Evolutionary conservation across 2,797 vertebrate species (phyloP).

Genomic region (Diceros bicornis): DNA sequence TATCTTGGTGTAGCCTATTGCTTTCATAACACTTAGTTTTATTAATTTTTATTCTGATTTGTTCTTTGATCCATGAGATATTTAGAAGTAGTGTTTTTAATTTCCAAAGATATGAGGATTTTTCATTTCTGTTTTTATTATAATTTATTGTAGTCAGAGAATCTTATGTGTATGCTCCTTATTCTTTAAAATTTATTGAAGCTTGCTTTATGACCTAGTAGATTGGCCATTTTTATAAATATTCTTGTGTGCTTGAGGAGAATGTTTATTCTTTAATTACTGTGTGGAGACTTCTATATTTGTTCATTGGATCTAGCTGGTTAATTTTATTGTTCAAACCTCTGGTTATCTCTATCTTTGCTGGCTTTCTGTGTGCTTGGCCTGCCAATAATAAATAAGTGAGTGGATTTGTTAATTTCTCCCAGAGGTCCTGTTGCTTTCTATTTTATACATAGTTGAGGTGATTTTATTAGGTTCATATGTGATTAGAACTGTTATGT

Average conservation of each 20-base stretch:
- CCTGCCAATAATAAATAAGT: not conserved
- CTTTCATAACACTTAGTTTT: conserved; percentile 6
- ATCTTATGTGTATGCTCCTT: not conserved
- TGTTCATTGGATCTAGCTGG: not conserved
- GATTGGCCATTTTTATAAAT: not conserved
- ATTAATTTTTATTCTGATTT: conserved; percentile 32
- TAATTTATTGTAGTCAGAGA: conserved; percentile 1
- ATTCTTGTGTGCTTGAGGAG: not conserved
- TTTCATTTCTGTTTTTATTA: conserved; percentile 3
- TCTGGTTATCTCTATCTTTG: not conserved
- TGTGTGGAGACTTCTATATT: not conserved
- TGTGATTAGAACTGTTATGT: conserved; percentile 34
- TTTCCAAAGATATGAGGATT: not conserved
- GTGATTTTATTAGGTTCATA: conserved; percentile 18
- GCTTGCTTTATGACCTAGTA: conserved; percentile 1
- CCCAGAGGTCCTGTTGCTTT: not conserved
- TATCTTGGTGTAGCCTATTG: not conserved
- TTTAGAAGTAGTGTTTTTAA: not conserved
- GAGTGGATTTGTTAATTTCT: not conserved
- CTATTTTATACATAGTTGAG: not conserved
- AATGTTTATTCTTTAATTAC: not conserved
- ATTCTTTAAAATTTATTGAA: conserved; percentile 8
- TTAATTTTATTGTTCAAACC: not conserved
- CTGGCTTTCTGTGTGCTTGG: not conserved
- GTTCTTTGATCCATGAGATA: not conserved